A percentile compares a stretch with the other conserved stretches of the same genome.
Conservation (phyloP, 2,113 vertebrate genomes). For the Willisornis vidua region DNA sequence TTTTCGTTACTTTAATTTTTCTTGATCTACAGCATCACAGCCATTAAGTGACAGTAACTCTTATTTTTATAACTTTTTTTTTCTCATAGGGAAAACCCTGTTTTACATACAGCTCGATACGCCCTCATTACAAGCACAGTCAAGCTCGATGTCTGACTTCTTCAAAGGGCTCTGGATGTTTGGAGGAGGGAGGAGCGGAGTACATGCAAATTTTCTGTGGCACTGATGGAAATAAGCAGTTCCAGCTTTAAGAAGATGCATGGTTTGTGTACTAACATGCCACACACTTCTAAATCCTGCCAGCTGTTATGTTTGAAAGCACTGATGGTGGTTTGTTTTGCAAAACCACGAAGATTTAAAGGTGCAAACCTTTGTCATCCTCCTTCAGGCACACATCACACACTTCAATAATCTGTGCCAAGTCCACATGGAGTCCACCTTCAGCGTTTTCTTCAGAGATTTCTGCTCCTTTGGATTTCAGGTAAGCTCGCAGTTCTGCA, state of each 20-base stretch:
- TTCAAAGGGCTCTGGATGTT: not conserved
- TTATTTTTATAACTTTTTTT: not conserved
- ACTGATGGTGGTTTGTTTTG: fast-evolving
- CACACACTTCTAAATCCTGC: not conserved
- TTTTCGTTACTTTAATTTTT: not conserved
- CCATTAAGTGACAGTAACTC: not conserved
- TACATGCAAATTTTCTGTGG: not conserved
- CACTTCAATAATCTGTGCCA: constrained; percentile 96
- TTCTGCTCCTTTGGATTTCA: constrained; percentile 95
- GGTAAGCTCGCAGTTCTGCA: constrained; percentile 90
- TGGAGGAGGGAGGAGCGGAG: not conserved
- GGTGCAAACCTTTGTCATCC: constrained; percentile 91
- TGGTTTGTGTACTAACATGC: fast-evolving
- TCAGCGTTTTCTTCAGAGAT: constrained; percentile 96
- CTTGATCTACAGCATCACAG: not conserved
- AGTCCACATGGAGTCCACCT: constrained; percentile 91
- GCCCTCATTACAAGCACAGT: not conserved
- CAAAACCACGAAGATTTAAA: not conserved
- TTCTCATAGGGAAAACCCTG: not conserved
- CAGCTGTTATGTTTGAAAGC: not conserved
- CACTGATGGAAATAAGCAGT: not conserved
- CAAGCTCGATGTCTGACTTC: not conserved
- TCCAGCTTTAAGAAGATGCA: not conserved
- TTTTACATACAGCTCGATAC: not conserved
- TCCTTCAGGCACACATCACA: constrained; percentile 95